Evolutionary conservation across 1,140 invertebrate species (phyloP), one percentile per base, ranked within the genome.

Genomic region (Drosophila kohkoa): DNA sequence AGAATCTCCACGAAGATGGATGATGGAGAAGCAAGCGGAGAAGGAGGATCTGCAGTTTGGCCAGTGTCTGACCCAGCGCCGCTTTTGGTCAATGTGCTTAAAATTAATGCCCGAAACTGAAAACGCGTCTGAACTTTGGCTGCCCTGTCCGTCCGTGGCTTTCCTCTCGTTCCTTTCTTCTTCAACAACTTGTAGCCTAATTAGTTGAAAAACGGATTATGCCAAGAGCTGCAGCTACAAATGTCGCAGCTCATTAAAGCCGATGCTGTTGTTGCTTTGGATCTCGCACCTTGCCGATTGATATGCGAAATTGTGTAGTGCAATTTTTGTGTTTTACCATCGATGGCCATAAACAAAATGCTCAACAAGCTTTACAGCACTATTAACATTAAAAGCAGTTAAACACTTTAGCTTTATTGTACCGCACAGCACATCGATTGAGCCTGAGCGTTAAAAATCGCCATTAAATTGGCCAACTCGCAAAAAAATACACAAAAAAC

Each of bases 41-140:
- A 10, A 35, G 28, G 1, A 48, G 20, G 15, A 45, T 48, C 32
- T 32, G 45, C 41, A 28, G 59, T 38, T 55, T 65, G 73, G 58
- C 30, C 69, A 63, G 28, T 45, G 45, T 58, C 80, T 72, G 80
- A 89, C 85, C 83, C 79, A 82, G 80, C 85, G 77, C 77, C 79
- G 74, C 82, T 83, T 80, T 89, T 81, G 85, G 83, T 83, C 83
- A 89, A 88, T 81, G 58, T 87, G 82, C 83, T 88, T 82, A 75
- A 90, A 90, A 82, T 75, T 72, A 88, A 88, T 87, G 83, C 76
- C 86, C 79, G 43, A 66, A 58, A 48, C 48, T 55, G 35, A 59
- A 89, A 85, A 90, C 74, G 77, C 82, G 77, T 79, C 70, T 79
- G 75, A 83, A 77, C 80, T 77, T 75, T 81, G 71, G 60, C 65